Percentiles rank a stretch among this genome's conserved stretches.
Evolutionary conservation across 1,140 invertebrate genomes (phyloP).

Genomic region (Drosophila arawakana): DNA sequence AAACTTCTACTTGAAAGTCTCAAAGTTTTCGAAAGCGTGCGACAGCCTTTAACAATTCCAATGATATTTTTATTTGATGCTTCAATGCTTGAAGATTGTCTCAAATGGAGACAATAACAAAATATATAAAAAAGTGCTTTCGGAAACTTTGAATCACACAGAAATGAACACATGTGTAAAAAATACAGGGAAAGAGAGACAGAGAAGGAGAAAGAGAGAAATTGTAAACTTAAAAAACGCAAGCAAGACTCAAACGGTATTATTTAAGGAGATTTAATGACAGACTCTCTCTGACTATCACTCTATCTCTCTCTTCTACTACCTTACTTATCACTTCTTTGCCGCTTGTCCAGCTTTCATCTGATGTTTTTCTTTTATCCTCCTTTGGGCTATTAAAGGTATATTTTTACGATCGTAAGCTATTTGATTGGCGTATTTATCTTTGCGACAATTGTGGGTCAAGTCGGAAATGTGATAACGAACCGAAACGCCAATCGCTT

Average conservation of each 20-base stretch:
- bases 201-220: no score
- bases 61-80: constrained; percentile 63
- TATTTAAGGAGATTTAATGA: no score
- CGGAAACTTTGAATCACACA: constrained; percentile 87
- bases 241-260: background rate
- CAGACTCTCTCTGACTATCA: background rate
- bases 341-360: background rate
- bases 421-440: constrained; percentile 99
- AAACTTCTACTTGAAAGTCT: constrained; percentile 19
- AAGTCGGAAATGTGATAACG: constrained; percentile 98
- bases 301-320: background rate
- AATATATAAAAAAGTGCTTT: constrained; percentile 74
- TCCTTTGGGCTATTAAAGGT: constrained; percentile 86
- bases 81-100: constrained; percentile 10
- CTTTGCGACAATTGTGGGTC: constrained; percentile 98
- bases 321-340: background rate
- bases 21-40: constrained; percentile 90
- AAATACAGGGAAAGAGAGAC: background rate
- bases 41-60: constrained; percentile 85
- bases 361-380: constrained; percentile 10
- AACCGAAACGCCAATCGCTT: constrained; percentile 98
- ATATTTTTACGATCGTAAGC: constrained; percentile 98
- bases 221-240: no score
- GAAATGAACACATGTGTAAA: background rate
- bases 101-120: background rate